Percentiles rank a stretch among this genome's conserved stretches.
phyloP scores from a whole-genome alignment of 2,888 invertebrate species.

The Terebella lapidaria region DNA sequence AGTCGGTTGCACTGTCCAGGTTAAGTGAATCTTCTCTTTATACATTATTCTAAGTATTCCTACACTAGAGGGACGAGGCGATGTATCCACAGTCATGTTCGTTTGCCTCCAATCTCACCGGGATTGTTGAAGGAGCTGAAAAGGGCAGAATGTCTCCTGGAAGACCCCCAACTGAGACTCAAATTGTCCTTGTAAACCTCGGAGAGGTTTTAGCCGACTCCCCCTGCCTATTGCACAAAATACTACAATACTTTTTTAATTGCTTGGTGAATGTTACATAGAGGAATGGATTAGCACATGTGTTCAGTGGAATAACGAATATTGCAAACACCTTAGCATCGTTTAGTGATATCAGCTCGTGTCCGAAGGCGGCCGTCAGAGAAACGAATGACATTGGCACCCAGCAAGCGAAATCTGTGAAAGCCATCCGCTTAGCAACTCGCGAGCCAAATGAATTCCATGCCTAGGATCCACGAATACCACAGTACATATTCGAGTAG shows the following conservation, averaged over 20 bases:
- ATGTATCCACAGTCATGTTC: not conserved
- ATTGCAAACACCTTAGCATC: constrained; percentile 94
- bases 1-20: not conserved
- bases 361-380: constrained; percentile 84
- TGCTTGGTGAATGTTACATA: constrained; percentile 97
- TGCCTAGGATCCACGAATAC: constrained; percentile 86
- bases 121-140: constrained; percentile 14
- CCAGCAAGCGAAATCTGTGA: constrained; percentile 97
- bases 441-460: constrained; percentile 97
- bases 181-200: constrained; percentile 30
- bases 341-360: constrained; percentile 84
- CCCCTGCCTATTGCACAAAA: constrained; percentile 92
- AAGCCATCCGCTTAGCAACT: constrained; percentile 95
- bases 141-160: constrained; percentile 12
- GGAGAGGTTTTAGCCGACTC: constrained; percentile 54
- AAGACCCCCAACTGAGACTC: constrained; percentile 18
- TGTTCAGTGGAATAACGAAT: constrained; percentile 90
- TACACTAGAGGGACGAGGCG: not conserved
- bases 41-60: not conserved
- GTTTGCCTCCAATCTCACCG: not conserved
- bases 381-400: constrained; percentile 95
- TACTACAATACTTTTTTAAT: constrained; percentile 93
- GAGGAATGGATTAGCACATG: constrained; percentile 95
- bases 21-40: no score
- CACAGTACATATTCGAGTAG: constrained; percentile 95